Evolutionary conservation across 2,797 vertebrate genomes (phyloP), one percentile per base, ranked within the genome.

Genomic region (Pampus argenteus): DNA sequence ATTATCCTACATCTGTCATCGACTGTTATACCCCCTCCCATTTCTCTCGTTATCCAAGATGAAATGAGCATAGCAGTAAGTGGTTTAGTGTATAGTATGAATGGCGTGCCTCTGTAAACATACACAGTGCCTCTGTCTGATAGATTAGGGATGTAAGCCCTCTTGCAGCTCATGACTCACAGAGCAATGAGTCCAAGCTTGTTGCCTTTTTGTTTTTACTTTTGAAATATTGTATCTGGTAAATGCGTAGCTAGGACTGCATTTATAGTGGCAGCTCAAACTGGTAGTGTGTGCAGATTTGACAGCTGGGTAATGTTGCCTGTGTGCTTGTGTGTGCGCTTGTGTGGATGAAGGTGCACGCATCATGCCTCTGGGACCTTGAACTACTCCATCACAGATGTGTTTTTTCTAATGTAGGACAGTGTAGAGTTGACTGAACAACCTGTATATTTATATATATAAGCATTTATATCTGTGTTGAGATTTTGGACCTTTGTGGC

Each of bases 111-210:
- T 65, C 66, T 85, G 79, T 89, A 88, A 86, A 91, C 82, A 86
- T 25, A 74, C 75, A 72, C 69, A 34, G 75, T 87, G 88, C 85
- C 72, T 76, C 60, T 73, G 70, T 86, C 79, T 85, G 85, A 79
- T 61, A 65, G 82, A 80, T 77, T 49, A 82, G 51, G 31, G 71
- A 86, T 81, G 64, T 70, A 76, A 79, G 61, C 31, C 83, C 45
- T 72, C 34, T 64, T 40, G 73, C 75, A 49, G 65, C 71, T 78
- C 69, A 31, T 76, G 77, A 80, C 64, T 86, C 68, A 78, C 26
- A 23, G n/a, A 64, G 67, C 40, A 55, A 20, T 61, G 11, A 44
- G 58, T 67, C 78, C 71, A 76, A 74, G 65, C 68, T 81, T 74
- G 60, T 48, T 62, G 31, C 11, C 3, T 40, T 66, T 60, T 44